A percentile compares a stretch with the other conserved stretches of the same genome.
Evolutionary conservation across 2,888 invertebrate species (phyloP).

Genomic region (Hetaerina titia): DNA sequence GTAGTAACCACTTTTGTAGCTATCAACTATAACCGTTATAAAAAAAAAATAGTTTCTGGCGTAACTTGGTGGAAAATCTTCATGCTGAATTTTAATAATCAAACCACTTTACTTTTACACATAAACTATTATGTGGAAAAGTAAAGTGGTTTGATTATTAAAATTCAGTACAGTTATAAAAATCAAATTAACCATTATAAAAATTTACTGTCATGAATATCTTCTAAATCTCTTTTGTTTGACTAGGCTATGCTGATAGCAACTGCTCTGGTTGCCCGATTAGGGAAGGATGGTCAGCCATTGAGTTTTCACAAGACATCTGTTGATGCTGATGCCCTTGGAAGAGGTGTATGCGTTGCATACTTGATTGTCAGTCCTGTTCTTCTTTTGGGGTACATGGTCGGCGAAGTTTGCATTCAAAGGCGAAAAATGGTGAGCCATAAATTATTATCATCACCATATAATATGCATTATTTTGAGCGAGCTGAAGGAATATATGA

Average conservation of each 20-base stretch:
- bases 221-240: background rate
- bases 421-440: conserved; percentile 69
- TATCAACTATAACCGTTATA: too few relatives aligned
- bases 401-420: conserved; percentile 70
- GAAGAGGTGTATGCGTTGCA: conserved; percentile 70
- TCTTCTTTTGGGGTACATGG: conserved; percentile 69
- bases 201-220: background rate
- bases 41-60: too few relatives aligned
- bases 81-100: too few relatives aligned
- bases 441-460: background rate
- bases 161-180: too few relatives aligned
- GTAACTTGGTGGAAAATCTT: too few relatives aligned
- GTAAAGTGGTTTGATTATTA: too few relatives aligned
- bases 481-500: background rate
- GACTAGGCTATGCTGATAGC: conserved; percentile 69
- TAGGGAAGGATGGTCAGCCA: conserved; percentile 69
- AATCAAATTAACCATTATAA: too few relatives aligned
- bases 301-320: conserved; percentile 69
- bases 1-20: too few relatives aligned
- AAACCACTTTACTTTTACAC: too few relatives aligned
- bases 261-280: conserved; percentile 69
- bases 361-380: conserved; percentile 70
- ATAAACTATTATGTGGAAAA: too few relatives aligned
- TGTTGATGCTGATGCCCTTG: conserved; percentile 69
- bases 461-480: background rate